These are phyloP conservation scores for Seladonia tumulorum DNA, from an alignment of 2,888 invertebrate species.

Conservation along the genomic window DNA sequence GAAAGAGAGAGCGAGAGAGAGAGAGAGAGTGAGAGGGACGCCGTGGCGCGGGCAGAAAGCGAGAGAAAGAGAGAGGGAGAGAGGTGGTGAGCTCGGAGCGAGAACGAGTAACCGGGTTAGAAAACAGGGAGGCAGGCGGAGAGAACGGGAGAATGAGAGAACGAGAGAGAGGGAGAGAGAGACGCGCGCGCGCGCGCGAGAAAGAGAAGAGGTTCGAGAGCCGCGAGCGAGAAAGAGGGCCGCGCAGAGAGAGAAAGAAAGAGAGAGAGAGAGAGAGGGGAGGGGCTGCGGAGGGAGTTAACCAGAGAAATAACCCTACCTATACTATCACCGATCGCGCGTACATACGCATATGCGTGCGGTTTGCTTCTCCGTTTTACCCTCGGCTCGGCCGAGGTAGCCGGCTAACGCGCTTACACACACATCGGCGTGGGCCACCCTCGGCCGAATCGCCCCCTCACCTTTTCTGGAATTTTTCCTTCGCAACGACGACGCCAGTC, in stretches of 20 bases:
- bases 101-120: slow-evolving; percentile 45
- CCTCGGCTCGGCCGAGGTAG: slow-evolving; percentile 22
- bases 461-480: slow-evolving; percentile 72
- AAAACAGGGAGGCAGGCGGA: slow-evolving; percentile 19
- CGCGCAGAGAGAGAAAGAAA: neutral
- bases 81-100: slow-evolving; percentile 50
- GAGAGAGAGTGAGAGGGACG: slow-evolving; percentile 53
- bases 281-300: slow-evolving; percentile 41
- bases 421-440: slow-evolving; percentile 41
- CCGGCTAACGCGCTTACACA: slow-evolving; percentile 55
- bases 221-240: slow-evolving; percentile 13
- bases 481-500: slow-evolving; percentile 65
- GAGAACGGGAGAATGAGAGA: slow-evolving; percentile 11
- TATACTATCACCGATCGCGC: slow-evolving; percentile 62
- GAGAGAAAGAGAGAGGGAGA: slow-evolving; percentile 61
- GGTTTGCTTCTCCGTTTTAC: slow-evolving; percentile 44
- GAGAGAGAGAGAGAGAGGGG: slow-evolving; percentile 23
- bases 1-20: slow-evolving; percentile 60
- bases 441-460: slow-evolving; percentile 57
- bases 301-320: slow-evolving; percentile 61
- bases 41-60: slow-evolving; percentile 56
- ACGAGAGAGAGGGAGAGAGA: neutral
- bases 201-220: neutral
- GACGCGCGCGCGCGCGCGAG: neutral
- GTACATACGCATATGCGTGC: slow-evolving; percentile 53